These are phyloP conservation scores for Mimachlamys varia DNA, from an alignment of 2,888 invertebrate species.

Conservation along the genomic window DNA sequence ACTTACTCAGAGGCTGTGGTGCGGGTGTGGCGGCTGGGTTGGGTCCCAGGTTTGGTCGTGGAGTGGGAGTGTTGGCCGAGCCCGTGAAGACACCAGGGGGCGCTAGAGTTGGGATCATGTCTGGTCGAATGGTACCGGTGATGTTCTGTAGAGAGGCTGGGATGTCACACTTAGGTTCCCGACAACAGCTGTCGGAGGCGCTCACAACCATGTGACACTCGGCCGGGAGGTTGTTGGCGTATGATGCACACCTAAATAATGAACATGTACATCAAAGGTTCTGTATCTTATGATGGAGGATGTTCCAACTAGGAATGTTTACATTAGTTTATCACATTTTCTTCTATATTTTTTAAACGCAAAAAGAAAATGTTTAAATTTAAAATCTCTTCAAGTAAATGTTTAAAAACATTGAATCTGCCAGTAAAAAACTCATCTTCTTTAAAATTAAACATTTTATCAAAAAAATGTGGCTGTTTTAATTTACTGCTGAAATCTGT, in stretches of 20 bases:
- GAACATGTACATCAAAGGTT: not conserved
- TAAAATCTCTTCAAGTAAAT: too few relatives aligned
- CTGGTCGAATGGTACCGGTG: slow-evolving; percentile 63
- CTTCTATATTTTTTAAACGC: too few relatives aligned
- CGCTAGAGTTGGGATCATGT: slow-evolving; percentile 62
- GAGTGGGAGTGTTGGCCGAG: slow-evolving; percentile 66
- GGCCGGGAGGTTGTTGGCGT: slow-evolving; percentile 56
- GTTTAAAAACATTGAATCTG: too few relatives aligned
- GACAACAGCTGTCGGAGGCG: slow-evolving; percentile 66
- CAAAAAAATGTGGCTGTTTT: too few relatives aligned
- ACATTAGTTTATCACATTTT: too few relatives aligned
- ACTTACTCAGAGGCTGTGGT: slow-evolving; percentile 62
- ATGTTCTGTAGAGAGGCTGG: slow-evolving; percentile 55
- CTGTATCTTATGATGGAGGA: too few relatives aligned
- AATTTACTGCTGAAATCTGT: too few relatives aligned
- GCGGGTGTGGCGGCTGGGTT: slow-evolving; percentile 47
- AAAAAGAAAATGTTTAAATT: too few relatives aligned
- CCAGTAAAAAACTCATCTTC: too few relatives aligned
- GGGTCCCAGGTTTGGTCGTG: slow-evolving; percentile 62
- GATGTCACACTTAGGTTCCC: slow-evolving; percentile 64
- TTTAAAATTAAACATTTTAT: too few relatives aligned
- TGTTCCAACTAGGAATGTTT: too few relatives aligned
- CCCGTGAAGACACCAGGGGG: slow-evolving; percentile 62
- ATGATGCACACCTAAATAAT: slow-evolving; percentile 12
- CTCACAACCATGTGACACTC: slow-evolving; percentile 64